Percentiles rank a stretch among this genome's conserved stretches.
Evolutionary conservation across 2,888 invertebrate species (phyloP).

Genomic region (Drosophila paracracens): DNA sequence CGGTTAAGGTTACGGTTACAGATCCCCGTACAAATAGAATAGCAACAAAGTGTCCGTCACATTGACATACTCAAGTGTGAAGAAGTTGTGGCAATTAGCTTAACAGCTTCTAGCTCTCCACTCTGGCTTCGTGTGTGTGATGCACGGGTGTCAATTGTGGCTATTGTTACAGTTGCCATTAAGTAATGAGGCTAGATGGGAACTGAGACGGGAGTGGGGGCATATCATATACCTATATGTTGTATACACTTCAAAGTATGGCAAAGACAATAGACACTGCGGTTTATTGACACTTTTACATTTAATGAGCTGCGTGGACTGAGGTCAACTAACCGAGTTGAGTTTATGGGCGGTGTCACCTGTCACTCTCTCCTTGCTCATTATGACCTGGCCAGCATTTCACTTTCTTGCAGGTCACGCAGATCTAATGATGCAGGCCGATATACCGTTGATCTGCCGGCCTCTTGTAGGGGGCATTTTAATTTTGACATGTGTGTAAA

Average conservation of each 20-base stretch:
- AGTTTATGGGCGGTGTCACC: conserved; percentile 39
- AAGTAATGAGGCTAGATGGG: conserved; percentile 76
- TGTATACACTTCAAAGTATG: conserved; percentile 5
- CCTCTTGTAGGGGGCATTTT: neutral
- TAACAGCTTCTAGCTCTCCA: conserved; percentile 73
- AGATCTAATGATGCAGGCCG: conserved; percentile 19
- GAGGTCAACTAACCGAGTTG: conserved; percentile 48
- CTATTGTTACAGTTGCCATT: conserved; percentile 69
- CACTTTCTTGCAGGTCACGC: conserved; percentile 27
- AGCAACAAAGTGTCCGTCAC: conserved; percentile 57
- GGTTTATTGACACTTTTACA: conserved; percentile 77
- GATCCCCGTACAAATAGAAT: conserved; percentile 28
- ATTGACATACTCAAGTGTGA: conserved; percentile 76
- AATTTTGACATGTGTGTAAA: neutral
- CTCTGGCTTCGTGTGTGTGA: conserved; percentile 38
- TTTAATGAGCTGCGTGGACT: conserved; percentile 65
- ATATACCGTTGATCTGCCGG: conserved; percentile 13
- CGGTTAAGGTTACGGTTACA: conserved; percentile 51
- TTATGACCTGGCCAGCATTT: conserved; percentile 29
- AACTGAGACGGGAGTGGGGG: neutral
- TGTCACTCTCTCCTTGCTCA: conserved; percentile 32
- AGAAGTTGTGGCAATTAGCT: conserved; percentile 77
- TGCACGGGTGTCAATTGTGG: conserved; percentile 67
- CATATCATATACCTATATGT: conserved; percentile 14
- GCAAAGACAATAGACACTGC: conserved; percentile 53